These are phyloP conservation scores for Eonycteris spelaea DNA, from an alignment of 2,113 vertebrate species.

Conservation along the genomic window DNA sequence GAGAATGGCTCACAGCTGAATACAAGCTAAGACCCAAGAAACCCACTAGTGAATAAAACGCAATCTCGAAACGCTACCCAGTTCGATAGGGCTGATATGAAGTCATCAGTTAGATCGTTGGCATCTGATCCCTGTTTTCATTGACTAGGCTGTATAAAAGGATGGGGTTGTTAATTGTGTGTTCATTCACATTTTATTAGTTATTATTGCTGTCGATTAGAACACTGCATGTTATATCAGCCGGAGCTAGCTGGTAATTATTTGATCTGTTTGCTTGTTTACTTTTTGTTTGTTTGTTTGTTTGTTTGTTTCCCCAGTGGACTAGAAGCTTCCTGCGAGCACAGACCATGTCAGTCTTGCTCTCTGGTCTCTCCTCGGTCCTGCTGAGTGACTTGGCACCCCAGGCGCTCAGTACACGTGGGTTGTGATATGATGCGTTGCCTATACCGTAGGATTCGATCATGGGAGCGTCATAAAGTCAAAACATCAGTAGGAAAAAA, in stretches of 20 bases:
- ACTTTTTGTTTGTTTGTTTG: neutral
- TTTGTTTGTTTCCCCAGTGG: neutral
- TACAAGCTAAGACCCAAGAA: neutral
- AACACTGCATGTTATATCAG: neutral
- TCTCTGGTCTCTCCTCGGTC: neutral
- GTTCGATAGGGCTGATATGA: neutral
- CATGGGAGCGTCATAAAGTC: rapidly evolving
- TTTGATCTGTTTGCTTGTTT: neutral
- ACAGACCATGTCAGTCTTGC: rapidly evolving
- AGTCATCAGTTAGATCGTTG: neutral
- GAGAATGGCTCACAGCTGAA: neutral
- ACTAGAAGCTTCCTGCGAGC: neutral
- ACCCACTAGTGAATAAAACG: rapidly evolving
- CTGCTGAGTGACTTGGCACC: too few species aligned
- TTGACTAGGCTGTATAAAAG: neutral
- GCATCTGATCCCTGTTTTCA: neutral
- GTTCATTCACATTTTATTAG: neutral
- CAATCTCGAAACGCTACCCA: neutral
- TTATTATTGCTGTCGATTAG: neutral
- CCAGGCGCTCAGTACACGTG: neutral
- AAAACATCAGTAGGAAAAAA: neutral
- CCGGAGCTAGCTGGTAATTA: neutral
- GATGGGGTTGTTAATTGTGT: neutral
- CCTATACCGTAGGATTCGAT: rapidly evolving
- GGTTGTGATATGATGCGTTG: neutral